phyloP scores from a whole-genome alignment of 2,797 vertebrate species.

The Trachops cirrhosus region DNA sequence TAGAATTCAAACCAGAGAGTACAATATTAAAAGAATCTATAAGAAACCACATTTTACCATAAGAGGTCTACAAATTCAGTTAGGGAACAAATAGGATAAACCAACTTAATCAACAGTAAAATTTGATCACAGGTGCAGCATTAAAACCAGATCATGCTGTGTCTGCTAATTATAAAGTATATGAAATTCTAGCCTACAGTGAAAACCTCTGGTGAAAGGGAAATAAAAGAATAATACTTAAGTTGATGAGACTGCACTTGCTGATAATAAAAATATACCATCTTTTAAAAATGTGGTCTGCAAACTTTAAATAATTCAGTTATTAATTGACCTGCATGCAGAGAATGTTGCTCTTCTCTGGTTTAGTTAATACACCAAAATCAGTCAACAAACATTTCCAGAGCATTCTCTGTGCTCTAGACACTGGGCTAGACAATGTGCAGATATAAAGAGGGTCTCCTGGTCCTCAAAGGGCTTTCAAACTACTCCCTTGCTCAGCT shows the following conservation, averaged over 20 bases:
- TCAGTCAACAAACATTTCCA: neutral
- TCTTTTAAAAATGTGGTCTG: slow-evolving; percentile 25
- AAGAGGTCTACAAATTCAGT: slow-evolving; percentile 18
- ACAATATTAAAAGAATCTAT: neutral
- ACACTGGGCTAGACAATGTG: neutral
- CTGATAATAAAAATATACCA: slow-evolving; percentile 7
- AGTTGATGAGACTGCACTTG: neutral
- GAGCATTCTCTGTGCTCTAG: neutral
- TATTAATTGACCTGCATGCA: neutral
- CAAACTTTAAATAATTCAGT: neutral
- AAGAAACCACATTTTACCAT: slow-evolving; percentile 10
- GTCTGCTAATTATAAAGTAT: slow-evolving; percentile 52
- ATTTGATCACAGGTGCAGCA: slow-evolving; percentile 45
- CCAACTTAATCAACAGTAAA: slow-evolving; percentile 56
- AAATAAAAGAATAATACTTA: slow-evolving; percentile 44
- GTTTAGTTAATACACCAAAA: neutral
- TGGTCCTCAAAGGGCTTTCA: neutral
- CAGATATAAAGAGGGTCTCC: neutral
- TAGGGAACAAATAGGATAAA: slow-evolving; percentile 29
- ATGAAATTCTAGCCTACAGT: slow-evolving; percentile 28
- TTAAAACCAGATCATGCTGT: slow-evolving; percentile 57
- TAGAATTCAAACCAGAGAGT: neutral
- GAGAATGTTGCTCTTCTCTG: neutral
- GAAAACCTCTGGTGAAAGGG: slow-evolving; percentile 23
- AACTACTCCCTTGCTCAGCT: neutral